A percentile compares a stretch with the other conserved stretches of the same genome.
Evolutionary conservation across 2,888 invertebrate genomes (phyloP).

Genomic region (Chrysolina americana): DNA sequence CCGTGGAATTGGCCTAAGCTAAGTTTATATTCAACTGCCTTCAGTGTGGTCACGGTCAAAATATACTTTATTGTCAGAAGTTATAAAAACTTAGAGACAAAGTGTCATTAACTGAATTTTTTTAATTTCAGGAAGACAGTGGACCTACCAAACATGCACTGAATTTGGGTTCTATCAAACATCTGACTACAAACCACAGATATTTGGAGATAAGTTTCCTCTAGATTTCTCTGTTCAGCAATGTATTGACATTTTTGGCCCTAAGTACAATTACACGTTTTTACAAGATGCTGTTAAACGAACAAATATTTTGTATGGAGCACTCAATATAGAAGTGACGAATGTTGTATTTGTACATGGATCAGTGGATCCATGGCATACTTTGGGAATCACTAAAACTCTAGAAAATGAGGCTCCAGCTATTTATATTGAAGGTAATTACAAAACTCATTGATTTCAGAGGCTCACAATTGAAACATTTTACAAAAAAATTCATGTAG

Average conservation of each 20-base stretch:
- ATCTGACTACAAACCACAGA: conserved; percentile 76
- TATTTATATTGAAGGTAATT: conserved; percentile 80
- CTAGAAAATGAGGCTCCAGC: conserved; percentile 75
- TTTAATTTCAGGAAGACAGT: conserved; percentile 78
- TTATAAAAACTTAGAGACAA: too few relatives aligned
- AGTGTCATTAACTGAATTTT: too few relatives aligned
- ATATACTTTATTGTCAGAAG: too few relatives aligned
- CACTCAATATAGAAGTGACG: conserved; percentile 77
- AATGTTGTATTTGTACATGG: conserved; percentile 91
- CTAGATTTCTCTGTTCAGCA: conserved; percentile 85
- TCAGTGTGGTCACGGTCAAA: too few relatives aligned
- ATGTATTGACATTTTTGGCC: conserved; percentile 87
- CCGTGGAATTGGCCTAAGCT: too few relatives aligned
- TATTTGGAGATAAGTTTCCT: conserved; percentile 84
- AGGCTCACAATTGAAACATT: too few relatives aligned
- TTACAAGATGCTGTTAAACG: conserved; percentile 76
- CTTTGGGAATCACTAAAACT: conserved; percentile 79
- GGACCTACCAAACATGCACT: conserved; percentile 96
- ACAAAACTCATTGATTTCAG: too few relatives aligned
- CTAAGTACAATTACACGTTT: conserved; percentile 77
- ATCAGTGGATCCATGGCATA: conserved; percentile 92
- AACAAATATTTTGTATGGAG: conserved; percentile 89
- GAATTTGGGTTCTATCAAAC: conserved; percentile 98
- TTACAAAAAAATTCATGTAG: too few relatives aligned
- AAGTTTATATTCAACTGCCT: too few relatives aligned